Evolutionary conservation across 2,797 vertebrate genomes (phyloP), one percentile per base, ranked within the genome.

Genomic region (Myotis findleyi): DNA sequence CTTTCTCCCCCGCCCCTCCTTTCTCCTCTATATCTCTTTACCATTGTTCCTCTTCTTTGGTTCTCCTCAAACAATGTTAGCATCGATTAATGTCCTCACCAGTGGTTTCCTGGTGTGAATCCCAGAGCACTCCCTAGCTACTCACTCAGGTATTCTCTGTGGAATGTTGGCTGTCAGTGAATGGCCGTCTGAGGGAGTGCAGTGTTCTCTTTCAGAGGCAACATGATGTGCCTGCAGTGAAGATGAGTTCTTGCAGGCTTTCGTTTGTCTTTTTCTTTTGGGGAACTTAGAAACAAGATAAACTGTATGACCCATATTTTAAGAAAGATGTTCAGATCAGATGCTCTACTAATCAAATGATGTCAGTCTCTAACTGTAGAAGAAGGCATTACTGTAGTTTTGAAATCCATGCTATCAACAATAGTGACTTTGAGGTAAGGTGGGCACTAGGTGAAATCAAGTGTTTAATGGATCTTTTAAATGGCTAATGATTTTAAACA

Each of bases 121-220:
- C 20, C 9, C 30, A 95, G 62, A 36, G 59, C 44, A 64, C 76
- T 87, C 88, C 38, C 21, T 84, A 1, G 77, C 89, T 18, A 36
- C 92, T 89, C 7, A 23, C 57, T 92, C 62, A 18, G 4, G 2
- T 76, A 14, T 93, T 90, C 20, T 95, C 89, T 72, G 59, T 20
- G 18, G 41, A 55, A 64, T 73, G 7, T 83, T 79, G 82, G 89
- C 33, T 59, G 76, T 79, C 87, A 86, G 86, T 36, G 91, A 96
- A 75, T 25, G 83, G 89, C 44, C 75, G 30, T 91, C 36, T 95
- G 27, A 75, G 87, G 72, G 77, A 91, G 57, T 59, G 36, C 33
- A 30, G 5, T 84, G 33, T 96, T 95, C 90, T 91, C 77, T 87
- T 90, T 79, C 97, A 76, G 96, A 95, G 76, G 30, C 66, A 86